These are phyloP conservation scores for Pristionchus exspectatus DNA, from an alignment of 2,888 invertebrate genomes.

Conservation along the genomic window DNA sequence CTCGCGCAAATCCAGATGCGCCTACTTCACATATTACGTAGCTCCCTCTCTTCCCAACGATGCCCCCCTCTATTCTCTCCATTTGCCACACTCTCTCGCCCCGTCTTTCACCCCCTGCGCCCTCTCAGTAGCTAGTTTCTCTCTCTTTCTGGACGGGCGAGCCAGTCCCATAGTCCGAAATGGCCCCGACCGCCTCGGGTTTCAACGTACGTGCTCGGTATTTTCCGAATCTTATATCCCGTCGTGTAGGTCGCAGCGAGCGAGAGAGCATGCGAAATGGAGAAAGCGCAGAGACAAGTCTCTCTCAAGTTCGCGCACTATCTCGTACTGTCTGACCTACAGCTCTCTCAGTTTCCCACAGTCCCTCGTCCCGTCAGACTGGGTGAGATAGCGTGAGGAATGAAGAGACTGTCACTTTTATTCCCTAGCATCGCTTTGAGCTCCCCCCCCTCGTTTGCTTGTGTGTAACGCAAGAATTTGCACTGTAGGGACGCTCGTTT, in stretches of 20 bases:
- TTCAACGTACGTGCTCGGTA: not conserved
- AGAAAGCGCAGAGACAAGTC: not conserved
- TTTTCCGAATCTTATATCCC: not conserved
- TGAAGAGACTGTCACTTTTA: too few species aligned
- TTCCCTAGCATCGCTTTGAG: too few species aligned
- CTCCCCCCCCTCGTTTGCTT: not conserved
- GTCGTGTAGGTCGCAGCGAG: not conserved
- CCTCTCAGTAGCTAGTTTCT: not conserved
- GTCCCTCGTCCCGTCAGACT: not conserved
- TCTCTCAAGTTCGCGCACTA: not conserved
- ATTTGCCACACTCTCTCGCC: conserved; percentile 2
- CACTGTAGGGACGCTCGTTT: not conserved
- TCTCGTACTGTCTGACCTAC: not conserved
- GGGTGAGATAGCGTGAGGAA: not conserved
- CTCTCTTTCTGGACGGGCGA: not conserved
- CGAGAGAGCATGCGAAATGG: not conserved
- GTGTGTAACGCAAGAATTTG: not conserved
- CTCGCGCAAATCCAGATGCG: not conserved
- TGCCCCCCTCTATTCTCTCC: not conserved
- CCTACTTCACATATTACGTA: not conserved
- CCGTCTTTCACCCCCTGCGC: not conserved
- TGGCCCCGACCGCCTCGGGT: not conserved
- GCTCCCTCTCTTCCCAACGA: not conserved
- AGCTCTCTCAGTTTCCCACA: not conserved
- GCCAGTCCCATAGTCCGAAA: too few species aligned